Percentiles rank a stretch among this genome's conserved stretches.
Evolutionary conservation across 2,797 vertebrate genomes (phyloP).

Genomic region (Tamandua tetradactyla): DNA sequence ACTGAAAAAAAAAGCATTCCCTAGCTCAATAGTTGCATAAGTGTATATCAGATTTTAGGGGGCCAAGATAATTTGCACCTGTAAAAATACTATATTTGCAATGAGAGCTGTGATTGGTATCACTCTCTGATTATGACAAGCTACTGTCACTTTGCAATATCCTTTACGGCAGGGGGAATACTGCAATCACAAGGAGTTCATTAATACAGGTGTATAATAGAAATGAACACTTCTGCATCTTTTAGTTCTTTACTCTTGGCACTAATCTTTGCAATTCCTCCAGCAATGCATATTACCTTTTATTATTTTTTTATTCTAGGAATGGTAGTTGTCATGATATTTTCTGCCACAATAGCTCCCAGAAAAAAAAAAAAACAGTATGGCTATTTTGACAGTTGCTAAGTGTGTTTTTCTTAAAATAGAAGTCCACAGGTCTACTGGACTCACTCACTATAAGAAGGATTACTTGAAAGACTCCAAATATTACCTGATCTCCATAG

Average conservation of each 20-base stretch:
- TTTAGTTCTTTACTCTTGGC: neutral
- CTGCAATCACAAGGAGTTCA: no score
- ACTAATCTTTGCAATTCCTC: neutral
- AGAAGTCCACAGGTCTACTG: neutral
- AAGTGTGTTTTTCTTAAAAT: neutral
- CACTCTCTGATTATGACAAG: neutral
- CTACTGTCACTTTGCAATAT: neutral
- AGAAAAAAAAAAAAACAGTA: accelerated
- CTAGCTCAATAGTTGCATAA: neutral
- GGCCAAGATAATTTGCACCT: neutral
- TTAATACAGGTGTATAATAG: neutral
- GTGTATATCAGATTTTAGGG: no score
- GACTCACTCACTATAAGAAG: neutral
- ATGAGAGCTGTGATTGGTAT: neutral
- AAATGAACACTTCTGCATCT: neutral
- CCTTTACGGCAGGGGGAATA: no score
- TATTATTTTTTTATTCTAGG: neutral
- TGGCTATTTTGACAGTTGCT: neutral
- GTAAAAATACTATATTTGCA: neutral
- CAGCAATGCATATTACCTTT: neutral
- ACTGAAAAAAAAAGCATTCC: neutral
- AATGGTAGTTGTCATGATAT: neutral
- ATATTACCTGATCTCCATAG: neutral
- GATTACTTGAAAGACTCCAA: neutral
- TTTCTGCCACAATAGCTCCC: neutral